Evolutionary conservation across 2,113 vertebrate species (phyloP), one percentile per base, ranked within the genome.

Genomic region (Dolichotis patagonum): DNA sequence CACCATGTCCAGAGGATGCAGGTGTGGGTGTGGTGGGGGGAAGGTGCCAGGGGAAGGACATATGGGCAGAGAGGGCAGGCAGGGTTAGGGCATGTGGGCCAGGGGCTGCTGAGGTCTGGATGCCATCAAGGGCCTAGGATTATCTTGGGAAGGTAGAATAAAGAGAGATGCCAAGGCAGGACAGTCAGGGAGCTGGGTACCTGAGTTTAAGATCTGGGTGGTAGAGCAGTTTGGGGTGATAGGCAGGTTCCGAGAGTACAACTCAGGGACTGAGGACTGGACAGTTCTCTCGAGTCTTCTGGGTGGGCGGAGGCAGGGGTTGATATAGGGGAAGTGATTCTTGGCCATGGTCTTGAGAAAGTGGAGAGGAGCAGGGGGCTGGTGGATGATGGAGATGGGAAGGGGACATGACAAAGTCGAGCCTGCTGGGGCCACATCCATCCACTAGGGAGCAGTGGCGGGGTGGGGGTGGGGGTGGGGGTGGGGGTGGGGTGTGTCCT

Each of bases 1-100:
- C 0, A 17, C 35, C 0, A 0, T 5, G 52, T 49, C 80, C 30
- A 56, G 65, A 14, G 52, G 62, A 32, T 1, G 32, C 28, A 49
- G 41, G 22, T 49, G 8, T 16, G 85, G 80, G 7, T 4, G 30
- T 10, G 24, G 67, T 14, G 46, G 5, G 24, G 52, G 85, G 12
- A 54, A 56, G 46, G 14, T 7, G 75, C 20, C 30, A 62, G 16
- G 28, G 28, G 38, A 60, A 90, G 86, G 35, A 90, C 26, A 26
- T 9, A 22, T 49, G 49, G 52, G 75, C 35, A 67, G 41, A 67
- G 62, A 67, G 62, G 65, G 46, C 32, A 46, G 2, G 43, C 1
- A 30, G 35, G 26, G 46, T 26, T 19, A 12, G n/a, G 52, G 13
- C 1, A n/a, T 69, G 84, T 14, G 11, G 2, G 52, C 49, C n/a